Base-by-base conservation (phyloP, 2,113 vertebrate genomes). In the Lepisosteus oculatus region DNA sequence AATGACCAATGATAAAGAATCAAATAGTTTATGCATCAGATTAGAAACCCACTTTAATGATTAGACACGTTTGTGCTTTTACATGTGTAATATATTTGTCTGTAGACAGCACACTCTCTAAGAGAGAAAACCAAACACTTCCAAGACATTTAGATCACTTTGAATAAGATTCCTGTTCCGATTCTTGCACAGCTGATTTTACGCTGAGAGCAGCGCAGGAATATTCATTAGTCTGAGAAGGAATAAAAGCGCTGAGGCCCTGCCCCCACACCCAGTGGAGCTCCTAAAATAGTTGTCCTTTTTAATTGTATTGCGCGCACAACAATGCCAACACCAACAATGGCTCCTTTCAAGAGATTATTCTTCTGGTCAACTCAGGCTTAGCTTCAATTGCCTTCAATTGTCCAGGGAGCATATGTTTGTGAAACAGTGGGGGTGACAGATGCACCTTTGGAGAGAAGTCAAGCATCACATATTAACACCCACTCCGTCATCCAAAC, bases 321-420 rank as follows among this genome's bases (percentile, higher is more conserved):
- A 77, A 85, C 85, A 83, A 84, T 84, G 74, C 79, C 84, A 85
- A 90, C 78, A 84, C 82, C 62, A 78, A 86, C 85, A 89, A 90
- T 80, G 78, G 81, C 62, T 72, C 3, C 73, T 71, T 56, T 76
- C 17, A 64, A 41, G 62, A 41, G 14, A 11, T 17, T 51, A 64
- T 75, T 79, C 78, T 74, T 68, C 66, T 74, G 76, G 74, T 85
- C 68, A 81, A 78, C 77, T 80, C 75, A 57, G 76, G 79, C 74
- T 88, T 86, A 79, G 83, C 84, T 84, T 81, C 74, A 84, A 90
- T 86, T 84, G 68, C 67, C 77, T 15, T 55, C 78, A 64, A 80
- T 88, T 84, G 86, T 83, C 72, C 70, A 62, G 65, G 74, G 69
- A 79, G 84, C 81, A 87, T 87, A 84, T 86, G 89, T 84, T 81